Evolutionary conservation across 2,113 vertebrate genomes (phyloP).

Genomic region (Oenanthe melanoleuca): DNA sequence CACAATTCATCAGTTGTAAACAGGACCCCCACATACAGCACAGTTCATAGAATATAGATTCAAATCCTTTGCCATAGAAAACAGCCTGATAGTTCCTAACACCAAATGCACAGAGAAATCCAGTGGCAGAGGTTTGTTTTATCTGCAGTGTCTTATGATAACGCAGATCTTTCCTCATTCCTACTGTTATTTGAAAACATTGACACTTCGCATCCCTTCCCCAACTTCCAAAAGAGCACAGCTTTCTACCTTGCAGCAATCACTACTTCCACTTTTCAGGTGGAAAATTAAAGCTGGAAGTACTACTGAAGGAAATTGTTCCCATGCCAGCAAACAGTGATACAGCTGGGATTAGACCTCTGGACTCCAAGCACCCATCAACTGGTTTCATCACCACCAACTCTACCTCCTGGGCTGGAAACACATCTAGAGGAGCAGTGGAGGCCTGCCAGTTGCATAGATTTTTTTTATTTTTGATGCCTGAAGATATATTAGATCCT

Average conservation of each 20-base stretch:
- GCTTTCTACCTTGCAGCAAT: neutral
- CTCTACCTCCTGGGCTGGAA: neutral
- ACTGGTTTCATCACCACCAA: neutral
- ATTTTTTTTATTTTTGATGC: neutral
- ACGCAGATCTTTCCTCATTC: neutral
- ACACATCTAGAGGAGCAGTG: neutral
- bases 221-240: neutral
- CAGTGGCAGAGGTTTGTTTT: neutral
- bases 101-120: neutral
- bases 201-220: neutral
- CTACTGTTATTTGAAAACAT: neutral
- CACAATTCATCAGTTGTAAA: neutral
- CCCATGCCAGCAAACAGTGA: neutral
- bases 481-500: neutral
- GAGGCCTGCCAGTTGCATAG: neutral
- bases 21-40: neutral
- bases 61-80: neutral
- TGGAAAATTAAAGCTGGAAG: conserved; percentile 26
- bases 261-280: neutral
- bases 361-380: neutral
- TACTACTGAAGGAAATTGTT: neutral
- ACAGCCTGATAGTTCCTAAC: neutral
- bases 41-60: neutral
- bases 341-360: neutral
- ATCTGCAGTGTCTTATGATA: neutral